Evolutionary conservation across 2,113 vertebrate genomes (phyloP).

Genomic region (Forbesichthys agassizii): DNA sequence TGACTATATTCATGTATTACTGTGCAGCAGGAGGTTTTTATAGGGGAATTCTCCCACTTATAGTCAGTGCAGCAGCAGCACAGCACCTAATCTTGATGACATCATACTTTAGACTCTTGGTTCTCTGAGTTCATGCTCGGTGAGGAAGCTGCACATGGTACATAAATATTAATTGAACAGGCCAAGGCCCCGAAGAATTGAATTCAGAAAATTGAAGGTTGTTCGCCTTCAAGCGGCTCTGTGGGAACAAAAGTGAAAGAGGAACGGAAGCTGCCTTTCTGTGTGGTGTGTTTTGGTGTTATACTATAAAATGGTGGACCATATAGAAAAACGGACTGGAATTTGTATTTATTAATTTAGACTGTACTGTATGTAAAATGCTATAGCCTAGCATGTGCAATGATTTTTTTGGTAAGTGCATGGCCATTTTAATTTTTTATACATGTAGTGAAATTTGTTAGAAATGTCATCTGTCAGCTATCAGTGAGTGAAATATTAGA

Average conservation of each 20-base stretch:
- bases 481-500: too few relatives aligned
- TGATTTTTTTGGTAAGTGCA: too few relatives aligned
- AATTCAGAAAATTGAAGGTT: conserved; percentile 69
- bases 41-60: conserved; percentile 2
- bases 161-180: conserved; percentile 67
- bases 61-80: conserved; percentile 23
- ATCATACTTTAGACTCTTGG: conserved; percentile 37
- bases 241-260: conserved; percentile 58
- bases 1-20: too few relatives aligned
- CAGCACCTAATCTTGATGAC: conserved; percentile 38
- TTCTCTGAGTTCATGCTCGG: conserved; percentile 32
- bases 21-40: conserved; percentile 26
- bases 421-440: too few relatives aligned
- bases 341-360: too few relatives aligned
- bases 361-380: too few relatives aligned
- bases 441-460: too few relatives aligned
- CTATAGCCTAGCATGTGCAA: too few relatives aligned
- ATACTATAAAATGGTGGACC: too few relatives aligned
- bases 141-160: conserved; percentile 35
- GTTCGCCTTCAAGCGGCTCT: conserved; percentile 69
- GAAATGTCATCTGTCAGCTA: too few relatives aligned
- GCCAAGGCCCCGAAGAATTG: conserved; percentile 49
- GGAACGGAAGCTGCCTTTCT: conserved; percentile 18
- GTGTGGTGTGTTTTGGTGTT: not conserved
- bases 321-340: too few relatives aligned